Evolutionary conservation across 2,797 vertebrate genomes (phyloP).

Genomic region (Toxotes lorentzi): DNA sequence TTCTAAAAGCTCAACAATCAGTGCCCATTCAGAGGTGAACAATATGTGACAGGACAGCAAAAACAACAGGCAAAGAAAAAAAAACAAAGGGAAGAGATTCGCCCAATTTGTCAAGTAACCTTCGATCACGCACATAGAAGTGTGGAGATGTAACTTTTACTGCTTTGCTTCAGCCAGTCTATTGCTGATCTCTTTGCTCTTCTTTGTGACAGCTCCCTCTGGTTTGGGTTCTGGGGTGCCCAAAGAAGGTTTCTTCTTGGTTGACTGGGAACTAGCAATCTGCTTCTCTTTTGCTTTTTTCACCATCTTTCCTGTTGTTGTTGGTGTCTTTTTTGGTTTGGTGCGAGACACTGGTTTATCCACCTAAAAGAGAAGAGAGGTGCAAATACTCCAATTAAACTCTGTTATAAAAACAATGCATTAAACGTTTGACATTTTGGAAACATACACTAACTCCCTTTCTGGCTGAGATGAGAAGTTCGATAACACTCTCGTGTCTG

Average conservation of each 20-base stretch:
- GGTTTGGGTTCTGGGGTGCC: constrained; percentile 83
- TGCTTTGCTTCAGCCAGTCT: constrained; percentile 99
- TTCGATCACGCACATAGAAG: constrained; percentile 65
- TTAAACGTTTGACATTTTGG: constrained; percentile 2
- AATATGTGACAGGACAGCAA: constrained; percentile 58
- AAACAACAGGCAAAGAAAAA: constrained; percentile 56
- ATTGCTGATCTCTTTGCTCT: constrained; percentile 99
- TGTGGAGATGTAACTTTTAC: constrained; percentile 81
- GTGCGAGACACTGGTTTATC: constrained; percentile 91
- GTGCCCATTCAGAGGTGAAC: constrained; percentile 65
- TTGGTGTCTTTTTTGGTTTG: constrained; percentile 97
- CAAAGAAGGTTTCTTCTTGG: constrained; percentile 92
- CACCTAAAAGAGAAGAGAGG: constrained; percentile 81
- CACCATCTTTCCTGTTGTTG: constrained; percentile 89
- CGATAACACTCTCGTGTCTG: not conserved
- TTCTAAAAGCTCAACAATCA: constrained; percentile 65
- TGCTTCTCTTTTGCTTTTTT: constrained; percentile 97
- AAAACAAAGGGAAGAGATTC: constrained; percentile 84
- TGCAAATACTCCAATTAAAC: constrained; percentile 1
- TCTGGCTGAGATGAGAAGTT: constrained; percentile 7
- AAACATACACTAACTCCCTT: constrained; percentile 18
- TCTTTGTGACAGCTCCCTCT: constrained; percentile 92
- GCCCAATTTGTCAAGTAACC: constrained; percentile 87
- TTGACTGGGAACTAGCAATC: constrained; percentile 86
- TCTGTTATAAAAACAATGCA: not conserved